Base-by-base conservation (phyloP, 2,888 invertebrate genomes). In the Lycophotia porphyrea region DNA sequence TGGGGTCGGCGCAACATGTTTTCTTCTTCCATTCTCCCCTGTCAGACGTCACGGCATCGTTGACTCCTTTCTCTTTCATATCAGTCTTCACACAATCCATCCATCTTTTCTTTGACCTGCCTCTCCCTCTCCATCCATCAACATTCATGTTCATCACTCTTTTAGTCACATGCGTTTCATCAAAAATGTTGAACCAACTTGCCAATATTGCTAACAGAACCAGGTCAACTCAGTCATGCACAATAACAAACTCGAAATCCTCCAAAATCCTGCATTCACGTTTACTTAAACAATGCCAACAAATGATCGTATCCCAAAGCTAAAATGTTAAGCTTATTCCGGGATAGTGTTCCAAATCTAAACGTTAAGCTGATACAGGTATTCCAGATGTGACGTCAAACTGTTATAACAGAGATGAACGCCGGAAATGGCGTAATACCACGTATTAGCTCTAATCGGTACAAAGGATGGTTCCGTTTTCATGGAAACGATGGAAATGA, bases 361-460 rank as follows among this genome's bases (percentile, higher is more conserved):
- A n/a, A 42, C 42, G 58, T 39, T 47, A 44, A 71, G 67, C 66
- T 64, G 42, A 67, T 55, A 47, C 80, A 80, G 84, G 84, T 82
- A 79, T 55, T 47, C 71, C 67, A 77, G 75, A 66, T 84, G 84
- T 86, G 80, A 88, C 86, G 86, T 90, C 91, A 90, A 90, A 92
- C 86, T 86, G 90, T 90, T 92, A 90, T 90, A 90, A 89, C 89
- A 85, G 86, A 90, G 89, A 85, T 87, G 85, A 82, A 85, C 76
- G 79, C 82, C 75, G 82, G 84, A 58, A 31, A 58, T 58, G 18
- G 31, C 58, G 58, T 88, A 86, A 87, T 88, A 82, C 87, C 73
- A 83, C 81, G 82, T 87, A 87, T 90, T 90, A 89, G 81, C 82
- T 87, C 90, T 93, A 93, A 93, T 93, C 93, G 90, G 90, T 88